Percentiles rank a stretch among this genome's conserved stretches.
Evolutionary conservation across 1,140 invertebrate genomes (phyloP).

Genomic region (Sycophaga agraensis): DNA sequence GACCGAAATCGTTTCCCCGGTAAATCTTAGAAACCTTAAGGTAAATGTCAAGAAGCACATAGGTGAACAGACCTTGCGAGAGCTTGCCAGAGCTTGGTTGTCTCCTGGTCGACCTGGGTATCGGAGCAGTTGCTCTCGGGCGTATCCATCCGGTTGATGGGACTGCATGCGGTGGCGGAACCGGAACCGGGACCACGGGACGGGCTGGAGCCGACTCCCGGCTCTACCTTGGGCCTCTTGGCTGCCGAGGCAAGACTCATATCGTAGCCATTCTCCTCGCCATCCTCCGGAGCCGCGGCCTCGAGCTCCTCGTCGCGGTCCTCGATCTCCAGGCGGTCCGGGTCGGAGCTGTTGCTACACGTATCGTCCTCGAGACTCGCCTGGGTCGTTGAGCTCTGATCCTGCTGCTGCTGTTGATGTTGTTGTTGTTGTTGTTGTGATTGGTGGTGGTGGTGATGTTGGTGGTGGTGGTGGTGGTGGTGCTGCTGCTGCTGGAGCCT

Average conservation of each 20-base stretch:
- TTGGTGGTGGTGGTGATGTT: not conserved
- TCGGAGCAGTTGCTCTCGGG: constrained; percentile 62
- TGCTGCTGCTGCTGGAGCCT: constrained; percentile 38
- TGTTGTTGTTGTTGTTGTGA: constrained; percentile 39
- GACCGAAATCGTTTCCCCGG: too few relatives aligned
- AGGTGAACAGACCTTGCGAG: constrained; percentile 41
- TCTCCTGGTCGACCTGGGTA: constrained; percentile 61
- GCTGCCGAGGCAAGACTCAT: constrained; percentile 46
- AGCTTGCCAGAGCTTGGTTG: constrained; percentile 62
- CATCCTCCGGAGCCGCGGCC: not conserved
- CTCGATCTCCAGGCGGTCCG: constrained; percentile 47
- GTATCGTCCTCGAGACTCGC: constrained; percentile 46
- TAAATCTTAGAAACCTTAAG: too few relatives aligned
- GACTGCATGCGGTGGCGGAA: constrained; percentile 34
- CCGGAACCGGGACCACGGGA: not conserved
- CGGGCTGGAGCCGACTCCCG: constrained; percentile 23
- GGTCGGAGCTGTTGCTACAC: constrained; percentile 61
- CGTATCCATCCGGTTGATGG: constrained; percentile 56
- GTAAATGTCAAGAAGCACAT: too few relatives aligned
- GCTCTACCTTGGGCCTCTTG: constrained; percentile 40
- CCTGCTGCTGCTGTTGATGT: constrained; percentile 36
- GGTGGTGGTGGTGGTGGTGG: constrained; percentile 31
- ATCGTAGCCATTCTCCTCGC: constrained; percentile 47
- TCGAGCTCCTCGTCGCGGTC: constrained; percentile 2
- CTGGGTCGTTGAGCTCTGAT: constrained; percentile 26